phyloP scores from a whole-genome alignment of 2,797 vertebrate species.

The Propithecus perrieri region DNA sequence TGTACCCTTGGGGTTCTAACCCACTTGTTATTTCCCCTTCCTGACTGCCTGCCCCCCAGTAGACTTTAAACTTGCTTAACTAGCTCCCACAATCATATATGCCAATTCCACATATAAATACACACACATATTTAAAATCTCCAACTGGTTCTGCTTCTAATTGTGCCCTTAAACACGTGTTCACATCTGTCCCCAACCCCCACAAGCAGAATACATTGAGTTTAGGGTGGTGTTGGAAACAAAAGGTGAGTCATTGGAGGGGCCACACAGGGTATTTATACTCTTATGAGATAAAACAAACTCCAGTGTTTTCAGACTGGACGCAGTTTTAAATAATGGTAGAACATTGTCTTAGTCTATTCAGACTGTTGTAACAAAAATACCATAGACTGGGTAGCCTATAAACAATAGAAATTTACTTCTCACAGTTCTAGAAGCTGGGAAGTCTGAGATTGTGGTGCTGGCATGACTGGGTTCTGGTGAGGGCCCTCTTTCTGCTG shows the following conservation, averaged over 20 bases:
- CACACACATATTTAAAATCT: neutral
- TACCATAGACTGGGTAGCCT: neutral
- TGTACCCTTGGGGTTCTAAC: neutral
- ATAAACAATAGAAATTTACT: neutral
- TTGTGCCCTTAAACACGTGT: neutral
- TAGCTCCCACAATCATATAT: neutral
- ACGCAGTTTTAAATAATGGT: neutral
- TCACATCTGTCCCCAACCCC: neutral
- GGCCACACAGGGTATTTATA: neutral
- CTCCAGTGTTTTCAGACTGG: neutral
- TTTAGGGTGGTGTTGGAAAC: too few relatives aligned
- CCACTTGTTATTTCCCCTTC: neutral
- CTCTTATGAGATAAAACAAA: neutral
- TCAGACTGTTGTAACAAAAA: neutral
- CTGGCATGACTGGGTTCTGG: neutral
- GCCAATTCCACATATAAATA: neutral
- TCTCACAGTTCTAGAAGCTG: neutral
- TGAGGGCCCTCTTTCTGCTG: neutral
- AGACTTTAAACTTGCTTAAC: neutral
- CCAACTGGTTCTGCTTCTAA: neutral
- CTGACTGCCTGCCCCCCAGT: neutral
- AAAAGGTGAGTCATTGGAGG: too few relatives aligned
- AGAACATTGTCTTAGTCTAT: neutral
- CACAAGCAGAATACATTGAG: neutral
- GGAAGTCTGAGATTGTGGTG: neutral